Evolutionary conservation across 2,888 invertebrate genomes (phyloP), one percentile per base, ranked within the genome.

Genomic region (Melanotus villosus): DNA sequence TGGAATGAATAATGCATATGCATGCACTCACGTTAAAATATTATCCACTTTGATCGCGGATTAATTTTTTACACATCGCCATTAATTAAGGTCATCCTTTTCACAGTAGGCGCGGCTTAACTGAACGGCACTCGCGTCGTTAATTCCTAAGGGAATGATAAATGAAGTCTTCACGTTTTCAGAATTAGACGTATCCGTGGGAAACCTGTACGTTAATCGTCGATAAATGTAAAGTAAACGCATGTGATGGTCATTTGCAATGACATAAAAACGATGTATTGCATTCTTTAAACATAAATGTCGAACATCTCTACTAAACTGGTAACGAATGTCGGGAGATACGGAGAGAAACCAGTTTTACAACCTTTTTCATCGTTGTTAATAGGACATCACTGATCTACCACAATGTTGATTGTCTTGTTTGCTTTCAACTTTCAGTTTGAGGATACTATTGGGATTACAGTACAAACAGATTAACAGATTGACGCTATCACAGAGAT

Each of bases 1-100:
- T 47, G n/a, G n/a, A n/a, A n/a, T 32, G 32, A 52, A 18, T 52
- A 52, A 52, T 52, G 32, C 50, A 50, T 50, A 30, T 50, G 50
- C 50, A 50, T 50, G 47, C 26, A n/a, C 45, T 18, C 19, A 7
- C 21, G 18, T 16, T n/a, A 41, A 16, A 41, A 41, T 41, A 41
- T 41, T 16, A 18, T 14, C 2, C 6, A 6, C 12, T 41, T 34
- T 16, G 14, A 41, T 18, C 14, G 18, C 16, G 16, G 4, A 41
- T 14, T 41, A 41, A 41, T 41, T 16, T 41, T 41, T 16, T 16
- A 12, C 1, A 14, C 41, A 41, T 41, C 41, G 41, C 41, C 12
- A 41, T 41, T 41, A 16, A 41, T 41, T 41, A 41, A 16, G 16
- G 18, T 9, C 41, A 16, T 9, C 14, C 16, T 6, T 5, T 16